Conservation (phyloP, 92 coral and sea anemone genomes). For the Epizoanthus stellaris region DNA sequence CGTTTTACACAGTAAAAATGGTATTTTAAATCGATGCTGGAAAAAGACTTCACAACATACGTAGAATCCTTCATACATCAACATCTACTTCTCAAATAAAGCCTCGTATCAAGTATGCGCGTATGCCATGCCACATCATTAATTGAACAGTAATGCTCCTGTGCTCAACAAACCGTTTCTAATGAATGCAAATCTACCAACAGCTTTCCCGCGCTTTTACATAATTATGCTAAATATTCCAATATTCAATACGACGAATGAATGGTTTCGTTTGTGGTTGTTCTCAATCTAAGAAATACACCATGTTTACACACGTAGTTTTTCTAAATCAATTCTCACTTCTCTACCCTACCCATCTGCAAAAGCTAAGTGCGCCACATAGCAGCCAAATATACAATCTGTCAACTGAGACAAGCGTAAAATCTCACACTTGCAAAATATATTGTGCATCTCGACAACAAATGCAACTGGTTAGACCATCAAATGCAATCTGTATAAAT, state of each 20-base stretch:
- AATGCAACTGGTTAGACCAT: conserved; percentile 8
- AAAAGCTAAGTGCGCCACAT: conserved; percentile 9
- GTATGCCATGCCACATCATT: neutral
- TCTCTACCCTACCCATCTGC: neutral
- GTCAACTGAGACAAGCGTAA: conserved; percentile 31
- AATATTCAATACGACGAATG: conserved; percentile 15
- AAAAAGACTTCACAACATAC: conserved; percentile 53
- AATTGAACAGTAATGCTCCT: conserved; percentile 19
- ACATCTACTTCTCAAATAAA: conserved; percentile 10
- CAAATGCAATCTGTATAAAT: conserved; percentile 22
- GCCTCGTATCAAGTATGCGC: neutral
- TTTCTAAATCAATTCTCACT: conserved; percentile 3
- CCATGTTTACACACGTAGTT: neutral
- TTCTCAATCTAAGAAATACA: conserved; percentile 3
- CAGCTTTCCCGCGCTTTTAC: conserved; percentile 94
- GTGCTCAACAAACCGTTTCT: conserved; percentile 50
- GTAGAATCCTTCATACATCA: conserved; percentile 38
- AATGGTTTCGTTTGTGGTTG: conserved; percentile 38
- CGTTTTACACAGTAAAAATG: conserved; percentile 95
- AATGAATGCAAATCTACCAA: conserved; percentile 87
- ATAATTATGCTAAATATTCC: conserved; percentile 70
- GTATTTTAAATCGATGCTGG: conserved; percentile 54
- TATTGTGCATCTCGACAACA: neutral
- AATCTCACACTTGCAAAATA: conserved; percentile 7
- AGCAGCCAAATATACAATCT: neutral